Conservation (phyloP, 1,140 invertebrate species). For the Lepeophtheirus salmonis region DNA sequence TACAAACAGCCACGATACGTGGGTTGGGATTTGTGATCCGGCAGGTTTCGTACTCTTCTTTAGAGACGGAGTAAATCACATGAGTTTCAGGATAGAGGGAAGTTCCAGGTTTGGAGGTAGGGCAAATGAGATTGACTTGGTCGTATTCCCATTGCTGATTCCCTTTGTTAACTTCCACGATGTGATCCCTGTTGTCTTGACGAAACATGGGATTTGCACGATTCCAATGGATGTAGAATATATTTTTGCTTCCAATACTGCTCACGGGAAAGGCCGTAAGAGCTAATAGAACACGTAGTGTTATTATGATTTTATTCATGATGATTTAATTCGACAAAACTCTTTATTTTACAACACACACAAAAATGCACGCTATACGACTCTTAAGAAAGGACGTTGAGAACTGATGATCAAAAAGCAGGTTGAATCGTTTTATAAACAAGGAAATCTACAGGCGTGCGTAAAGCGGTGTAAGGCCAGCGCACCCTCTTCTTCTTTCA, state of each 20-base stretch:
- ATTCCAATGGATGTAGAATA: slow-evolving; percentile 15
- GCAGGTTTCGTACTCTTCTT: slow-evolving; percentile 87
- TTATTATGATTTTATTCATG: too few species aligned
- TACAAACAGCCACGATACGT: slow-evolving; percentile 78
- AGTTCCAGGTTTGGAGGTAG: slow-evolving; percentile 64
- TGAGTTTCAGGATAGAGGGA: slow-evolving; percentile 1
- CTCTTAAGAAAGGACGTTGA: too few species aligned
- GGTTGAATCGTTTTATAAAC: too few species aligned
- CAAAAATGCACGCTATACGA: too few species aligned
- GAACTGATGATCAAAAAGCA: too few species aligned
- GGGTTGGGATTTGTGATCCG: slow-evolving; percentile 81
- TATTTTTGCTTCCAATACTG: neutral
- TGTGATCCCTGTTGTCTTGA: slow-evolving; percentile 91
- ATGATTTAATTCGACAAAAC: too few species aligned
- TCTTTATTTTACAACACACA: too few species aligned
- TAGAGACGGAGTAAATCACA: slow-evolving; percentile 38
- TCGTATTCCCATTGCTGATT: slow-evolving; percentile 83
- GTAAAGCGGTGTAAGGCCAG: too few species aligned
- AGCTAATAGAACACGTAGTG: too few species aligned
- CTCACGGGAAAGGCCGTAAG: too few species aligned
- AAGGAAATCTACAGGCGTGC: too few species aligned
- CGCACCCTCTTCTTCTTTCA: too few species aligned
- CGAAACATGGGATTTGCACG: slow-evolving; percentile 54
- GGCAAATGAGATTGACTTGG: slow-evolving; percentile 87
- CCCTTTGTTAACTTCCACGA: slow-evolving; percentile 85